Evolutionary conservation across 2,888 invertebrate species (phyloP), one percentile per base, ranked within the genome.

Genomic region (Strigamia transsilvanica): DNA sequence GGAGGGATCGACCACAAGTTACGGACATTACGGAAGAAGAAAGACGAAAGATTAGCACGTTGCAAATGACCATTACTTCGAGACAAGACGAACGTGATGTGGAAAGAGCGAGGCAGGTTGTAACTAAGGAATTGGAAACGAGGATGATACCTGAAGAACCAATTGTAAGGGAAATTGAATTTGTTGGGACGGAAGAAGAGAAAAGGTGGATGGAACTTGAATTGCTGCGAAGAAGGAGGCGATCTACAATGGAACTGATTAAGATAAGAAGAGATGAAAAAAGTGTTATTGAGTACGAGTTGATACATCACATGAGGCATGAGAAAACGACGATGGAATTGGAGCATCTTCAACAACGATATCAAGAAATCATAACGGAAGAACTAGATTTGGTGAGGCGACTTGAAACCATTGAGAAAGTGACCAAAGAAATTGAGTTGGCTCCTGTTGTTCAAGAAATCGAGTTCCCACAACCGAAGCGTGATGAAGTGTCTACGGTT

Each of bases 401-500:
- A 32, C 32, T 73, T 13, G 73, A 73, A 32, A 32, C 41, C 3
- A 5, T 79, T 0, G 23, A 79, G 18, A 79, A 79, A 41, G 79
- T 79, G 12, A 79, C 13, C 9, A 79, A 42, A 41, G 79, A 79
- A n/a, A 42, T 79, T 18, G 2, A 79, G 34, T 38, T 79, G 38
- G 79, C 27, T 23, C 73, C 73, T 0, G 32, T 73, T 12, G 73
- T 73, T 5, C 27, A 27, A 10, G 73, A 73, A n/a, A 27, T 73
- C 32, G 73, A 73, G 73, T 27, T 34, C 73, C 77, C 82, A 0
- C 77, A 82, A 21, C 77, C 38, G n/a, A 83, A 73, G 4, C 82
- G 84, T 18, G 85, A 85, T 79, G 84, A 80, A 21, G 32, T 81
- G 18, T 42, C 79, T 0, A 79, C 79, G 3, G n/a, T 38, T 18